Base-by-base conservation (phyloP, 2,113 vertebrate species). In the Periophthalmodon schlosseri region DNA sequence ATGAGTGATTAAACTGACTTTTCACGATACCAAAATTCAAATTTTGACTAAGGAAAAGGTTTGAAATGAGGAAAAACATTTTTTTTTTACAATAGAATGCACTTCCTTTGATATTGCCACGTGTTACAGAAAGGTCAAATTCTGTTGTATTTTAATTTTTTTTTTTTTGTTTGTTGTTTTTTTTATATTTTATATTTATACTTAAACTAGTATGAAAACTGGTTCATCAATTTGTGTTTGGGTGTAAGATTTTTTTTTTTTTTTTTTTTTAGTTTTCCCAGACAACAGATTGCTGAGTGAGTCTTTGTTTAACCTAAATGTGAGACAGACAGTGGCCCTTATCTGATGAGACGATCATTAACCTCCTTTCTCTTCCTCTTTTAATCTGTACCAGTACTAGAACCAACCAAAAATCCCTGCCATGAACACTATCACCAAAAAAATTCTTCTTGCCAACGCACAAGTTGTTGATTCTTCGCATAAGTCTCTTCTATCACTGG, bases 201-300 rank as follows among this genome's bases (percentile, higher is more conserved):
- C 28, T 28, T 28, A 28, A 28, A 28, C 28, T 28, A 28, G 28
- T 28, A 3, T 28, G 28, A 3, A 28, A 28, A 28, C 28, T 28
- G 28, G 28, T 28, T 28, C 28, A 28, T 28, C 28, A 28, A 28
- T 28, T 28, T 3, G 28, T 28, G 28, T 3, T 28, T 28, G 28
- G 28, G 28, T 28, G 3, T 28, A 28, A 28, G 28, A 28, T 3
- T 28, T 28, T 28, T 28, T 28, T 28, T 28, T 28, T 1, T 28
- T 1, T 28, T 28, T 28, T 28, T n/a, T n/a, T n/a, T n/a, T n/a
- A 49, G 24, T 47, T 70, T 58, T 73, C 23, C 16, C 74, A 81
- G 75, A 86, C 78, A 77, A 33, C 79, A 77, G 78, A 84, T 74
- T 83, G 64, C 70, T 68, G 33, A 36, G n/a, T 72, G 70, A 79